Evolutionary conservation across 1,140 invertebrate genomes (phyloP), one percentile per base, ranked within the genome.

Genomic region (Drosophila navojoa): DNA sequence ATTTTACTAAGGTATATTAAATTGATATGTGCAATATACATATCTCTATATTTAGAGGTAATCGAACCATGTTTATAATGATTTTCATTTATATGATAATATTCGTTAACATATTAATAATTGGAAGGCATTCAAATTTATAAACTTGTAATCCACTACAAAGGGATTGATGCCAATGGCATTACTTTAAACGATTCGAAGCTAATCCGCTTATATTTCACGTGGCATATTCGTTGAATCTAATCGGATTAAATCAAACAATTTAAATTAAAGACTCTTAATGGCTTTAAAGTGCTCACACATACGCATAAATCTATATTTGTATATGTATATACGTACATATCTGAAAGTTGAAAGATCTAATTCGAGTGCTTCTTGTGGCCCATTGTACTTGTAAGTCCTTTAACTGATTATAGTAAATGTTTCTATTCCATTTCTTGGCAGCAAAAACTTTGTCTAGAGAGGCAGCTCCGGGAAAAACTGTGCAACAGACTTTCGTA

Each of bases 161-260:
- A 67, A 19, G 49, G 22, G 58, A 54, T 55, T 40, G 38, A 5
- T 47, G 59, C 16, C 49, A 47, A 19, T 54, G 45, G 38, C 19
- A 32, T 54, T 35, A 22, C 44, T 22, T 35, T 47, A 49, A n/a
- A 49, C 11, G 42, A 22, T 49, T 57, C 15, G 7, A 44, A 16
- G 38, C 38, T 72, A 72, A 72, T 68, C 70, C 55, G 54, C 44
- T 72, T 72, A 72, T 60, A 54, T 71, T 52, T 47, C 15, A 38
- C 35, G 68, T 68, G 54, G 19, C 52, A 72, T 45, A 50, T 53
- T 40, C 25, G 13, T 45, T 29, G 35, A 22, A 25, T 7, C 38
- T 55, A 72, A 72, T 58, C 70, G 49, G 70, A 59, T 72, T 72
- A 67, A 22, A 40, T 5, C 16, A 52, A 27, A 13, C 44, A 58